A percentile compares a stretch with the other conserved stretches of the same genome.
Conservation (phyloP, 53 echinoderm and acorn worm species). For the Glandiceps talaboti region DNA sequence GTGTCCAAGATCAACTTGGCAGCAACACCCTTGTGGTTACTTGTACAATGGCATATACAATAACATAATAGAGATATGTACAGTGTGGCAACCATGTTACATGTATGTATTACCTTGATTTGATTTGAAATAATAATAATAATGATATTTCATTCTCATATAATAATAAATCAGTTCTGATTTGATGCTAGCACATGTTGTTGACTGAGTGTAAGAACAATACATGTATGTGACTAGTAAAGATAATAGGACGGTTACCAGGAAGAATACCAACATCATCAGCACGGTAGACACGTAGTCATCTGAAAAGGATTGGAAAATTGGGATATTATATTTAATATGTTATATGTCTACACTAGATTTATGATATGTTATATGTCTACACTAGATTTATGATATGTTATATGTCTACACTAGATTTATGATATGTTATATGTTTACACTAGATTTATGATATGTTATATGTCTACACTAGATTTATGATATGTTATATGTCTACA, state of each 20-base stretch:
- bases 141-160: conserved; percentile 60
- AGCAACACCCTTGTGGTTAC: too few species aligned
- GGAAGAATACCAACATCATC: conserved; percentile 83
- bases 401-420: background rate
- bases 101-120: background rate
- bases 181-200: conserved; percentile 56
- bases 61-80: too few species aligned
- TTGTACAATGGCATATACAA: too few species aligned
- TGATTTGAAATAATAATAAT: conserved; percentile 19
- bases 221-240: conserved; percentile 67
- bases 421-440: too few species aligned
- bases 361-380: too few species aligned
- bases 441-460: too few species aligned
- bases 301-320: conserved; percentile 48
- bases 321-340: background rate
- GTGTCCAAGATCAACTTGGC: too few species aligned
- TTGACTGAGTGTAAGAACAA: conserved; percentile 35
- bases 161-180: conserved; percentile 86
- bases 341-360: background rate
- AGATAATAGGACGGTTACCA: conserved; percentile 52
- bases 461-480: too few species aligned
- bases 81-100: too few species aligned
- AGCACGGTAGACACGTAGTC: conserved; percentile 71
- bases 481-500: too few species aligned
- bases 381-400: too few species aligned